A percentile compares a stretch with the other conserved stretches of the same genome.
These are phyloP conservation scores for Xiphophorus birchmanni DNA, from an alignment of 2,797 vertebrate species.

Conservation along the genomic window DNA sequence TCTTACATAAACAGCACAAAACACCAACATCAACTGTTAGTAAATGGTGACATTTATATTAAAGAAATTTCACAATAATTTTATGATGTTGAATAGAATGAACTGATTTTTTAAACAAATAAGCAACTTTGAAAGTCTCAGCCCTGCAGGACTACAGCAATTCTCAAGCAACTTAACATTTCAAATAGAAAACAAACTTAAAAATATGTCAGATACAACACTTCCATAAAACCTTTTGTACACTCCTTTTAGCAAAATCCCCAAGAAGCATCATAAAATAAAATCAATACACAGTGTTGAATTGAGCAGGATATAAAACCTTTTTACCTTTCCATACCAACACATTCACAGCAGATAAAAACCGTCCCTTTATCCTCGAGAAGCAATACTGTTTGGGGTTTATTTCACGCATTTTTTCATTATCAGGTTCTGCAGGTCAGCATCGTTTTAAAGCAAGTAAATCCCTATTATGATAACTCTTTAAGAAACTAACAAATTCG, in stretches of 20 bases:
- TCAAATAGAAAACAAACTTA: background rate
- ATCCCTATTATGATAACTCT: background rate
- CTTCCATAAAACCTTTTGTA: background rate
- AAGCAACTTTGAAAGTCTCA: background rate
- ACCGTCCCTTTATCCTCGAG: conserved; percentile 21
- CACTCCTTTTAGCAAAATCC: background rate
- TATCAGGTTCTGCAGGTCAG: background rate
- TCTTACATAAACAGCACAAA: conserved; percentile 23
- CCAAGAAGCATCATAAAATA: conserved; percentile 6
- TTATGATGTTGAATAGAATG: background rate
- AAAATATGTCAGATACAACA: background rate
- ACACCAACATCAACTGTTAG: conserved; percentile 7
- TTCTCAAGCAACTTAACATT: background rate
- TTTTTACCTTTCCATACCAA: background rate
- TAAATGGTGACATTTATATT: conserved; percentile 5
- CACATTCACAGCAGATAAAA: background rate
- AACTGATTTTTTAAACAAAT: background rate
- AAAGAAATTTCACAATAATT: background rate
- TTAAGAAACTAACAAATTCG: background rate
- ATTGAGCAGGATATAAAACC: background rate
- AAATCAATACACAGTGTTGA: background rate
- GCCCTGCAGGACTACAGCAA: background rate
- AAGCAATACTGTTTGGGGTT: conserved; percentile 12
- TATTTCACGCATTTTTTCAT: background rate
- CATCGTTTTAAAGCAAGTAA: background rate